Percentiles rank a stretch among this genome's conserved stretches.
Evolutionary conservation across 1,140 invertebrate genomes (phyloP).

Genomic region (Plectus sambesii): DNA sequence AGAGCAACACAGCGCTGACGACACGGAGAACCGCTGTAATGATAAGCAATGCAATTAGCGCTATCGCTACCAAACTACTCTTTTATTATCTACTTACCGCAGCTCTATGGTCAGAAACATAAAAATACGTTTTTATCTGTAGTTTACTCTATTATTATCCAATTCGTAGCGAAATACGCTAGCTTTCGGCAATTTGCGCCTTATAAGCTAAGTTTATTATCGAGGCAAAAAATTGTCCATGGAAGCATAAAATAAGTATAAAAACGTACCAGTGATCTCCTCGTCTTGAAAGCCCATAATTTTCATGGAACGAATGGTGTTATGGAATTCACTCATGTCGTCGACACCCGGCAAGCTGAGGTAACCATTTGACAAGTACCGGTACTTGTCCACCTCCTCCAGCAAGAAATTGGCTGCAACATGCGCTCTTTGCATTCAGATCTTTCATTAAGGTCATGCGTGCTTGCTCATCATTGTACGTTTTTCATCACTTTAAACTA

Average conservation of each 20-base stretch:
- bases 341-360: conserved; percentile 85
- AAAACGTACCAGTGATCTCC: conserved; percentile 57
- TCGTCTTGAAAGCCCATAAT: conserved; percentile 96
- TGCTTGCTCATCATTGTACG: conserved; percentile 1
- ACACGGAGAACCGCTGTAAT: conserved; percentile 79
- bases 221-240: background rate
- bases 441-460: no score
- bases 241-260: conserved; percentile 2
- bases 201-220: no score
- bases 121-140: no score
- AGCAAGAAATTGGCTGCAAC: conserved; percentile 81
- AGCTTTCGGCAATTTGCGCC: no score
- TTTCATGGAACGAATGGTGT: conserved; percentile 89
- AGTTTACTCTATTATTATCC: no score
- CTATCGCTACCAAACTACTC: no score
- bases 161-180: no score
- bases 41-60: conserved; percentile 5
- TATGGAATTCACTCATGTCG: conserved; percentile 79
- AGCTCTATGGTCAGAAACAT: no score
- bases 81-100: no score
- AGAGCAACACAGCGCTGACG: conserved; percentile 83
- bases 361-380: conserved; percentile 68
- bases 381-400: conserved; percentile 84
- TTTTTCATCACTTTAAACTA: conserved; percentile 23
- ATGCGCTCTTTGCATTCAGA: no score